phyloP scores from a whole-genome alignment of 2,797 vertebrate genomes.

The Cichlasoma orientale region DNA sequence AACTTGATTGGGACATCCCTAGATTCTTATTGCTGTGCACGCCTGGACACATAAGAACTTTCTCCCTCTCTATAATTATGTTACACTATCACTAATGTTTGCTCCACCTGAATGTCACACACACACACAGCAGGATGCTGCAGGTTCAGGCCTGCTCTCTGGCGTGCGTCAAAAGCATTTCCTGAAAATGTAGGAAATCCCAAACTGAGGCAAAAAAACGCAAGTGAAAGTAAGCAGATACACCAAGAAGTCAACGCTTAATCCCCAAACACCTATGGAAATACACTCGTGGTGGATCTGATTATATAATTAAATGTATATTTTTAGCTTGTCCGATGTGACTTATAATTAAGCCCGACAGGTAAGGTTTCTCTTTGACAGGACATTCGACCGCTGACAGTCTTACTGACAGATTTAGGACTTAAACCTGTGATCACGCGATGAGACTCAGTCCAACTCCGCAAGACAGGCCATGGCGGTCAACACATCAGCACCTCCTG shows the following conservation, averaged over 20 bases:
- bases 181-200: slow-evolving; percentile 16
- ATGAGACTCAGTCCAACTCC: neutral
- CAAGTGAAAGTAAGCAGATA: neutral
- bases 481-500: slow-evolving; percentile 1
- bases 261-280: neutral
- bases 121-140: slow-evolving; percentile 11
- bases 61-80: slow-evolving; percentile 33
- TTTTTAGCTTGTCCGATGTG: neutral
- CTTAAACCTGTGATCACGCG: slow-evolving; percentile 3
- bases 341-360: neutral
- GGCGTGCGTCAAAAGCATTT: neutral
- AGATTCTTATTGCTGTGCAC: neutral
- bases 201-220: neutral
- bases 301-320: neutral
- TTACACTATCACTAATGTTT: slow-evolving; percentile 2
- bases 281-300: neutral
- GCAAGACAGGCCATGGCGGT: neutral
- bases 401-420: slow-evolving; percentile 16
- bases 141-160: slow-evolving; percentile 41
- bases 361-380: slow-evolving; percentile 7
- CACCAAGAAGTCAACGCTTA: neutral
- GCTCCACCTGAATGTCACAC: neutral
- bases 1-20: neutral
- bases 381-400: slow-evolving; percentile 13
- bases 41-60: slow-evolving; percentile 24